These are phyloP conservation scores for Listronotus oregonensis DNA, from an alignment of 1,140 invertebrate genomes.

Conservation along the genomic window DNA sequence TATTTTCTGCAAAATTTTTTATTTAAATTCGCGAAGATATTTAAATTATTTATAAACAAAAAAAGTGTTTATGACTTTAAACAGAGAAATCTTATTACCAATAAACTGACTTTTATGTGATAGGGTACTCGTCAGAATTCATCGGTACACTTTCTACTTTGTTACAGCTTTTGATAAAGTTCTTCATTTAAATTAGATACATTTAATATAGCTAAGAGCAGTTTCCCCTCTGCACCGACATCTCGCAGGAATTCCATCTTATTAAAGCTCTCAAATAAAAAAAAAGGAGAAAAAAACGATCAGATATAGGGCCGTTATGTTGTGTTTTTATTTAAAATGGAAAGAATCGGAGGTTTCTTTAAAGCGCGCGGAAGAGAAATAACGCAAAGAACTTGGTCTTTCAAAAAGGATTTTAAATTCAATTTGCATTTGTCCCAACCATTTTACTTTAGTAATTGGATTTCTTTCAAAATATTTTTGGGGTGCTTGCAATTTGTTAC, in stretches of 20 bases:
- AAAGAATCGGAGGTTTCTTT: conserved; percentile 21
- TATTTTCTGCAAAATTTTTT: too few species aligned
- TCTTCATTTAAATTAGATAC: neutral
- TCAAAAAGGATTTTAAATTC: conserved; percentile 25
- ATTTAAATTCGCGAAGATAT: too few species aligned
- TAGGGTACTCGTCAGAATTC: too few species aligned
- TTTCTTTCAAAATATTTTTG: conserved; percentile 16
- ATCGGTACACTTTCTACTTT: too few species aligned
- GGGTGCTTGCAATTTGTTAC: conserved; percentile 11
- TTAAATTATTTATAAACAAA: too few species aligned
- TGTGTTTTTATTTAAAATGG: conserved; percentile 28
- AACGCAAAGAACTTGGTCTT: conserved; percentile 21
- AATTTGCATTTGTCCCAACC: conserved; percentile 24
- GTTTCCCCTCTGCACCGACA: neutral
- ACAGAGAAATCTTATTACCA: too few species aligned
- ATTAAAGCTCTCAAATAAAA: conserved; percentile 26
- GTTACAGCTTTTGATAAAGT: neutral
- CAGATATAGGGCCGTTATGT: conserved; percentile 28
- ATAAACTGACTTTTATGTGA: too few species aligned
- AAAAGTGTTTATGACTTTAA: too few species aligned
- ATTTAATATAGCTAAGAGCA: neutral
- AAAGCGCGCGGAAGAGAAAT: conserved; percentile 8
- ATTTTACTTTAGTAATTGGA: conserved; percentile 24
- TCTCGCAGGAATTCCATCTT: conserved; percentile 1
- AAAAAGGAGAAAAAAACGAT: conserved; percentile 20